Evolutionary conservation across 1,140 invertebrate species (phyloP), one percentile per base, ranked within the genome.

Genomic region (Agrypnia vestita): DNA sequence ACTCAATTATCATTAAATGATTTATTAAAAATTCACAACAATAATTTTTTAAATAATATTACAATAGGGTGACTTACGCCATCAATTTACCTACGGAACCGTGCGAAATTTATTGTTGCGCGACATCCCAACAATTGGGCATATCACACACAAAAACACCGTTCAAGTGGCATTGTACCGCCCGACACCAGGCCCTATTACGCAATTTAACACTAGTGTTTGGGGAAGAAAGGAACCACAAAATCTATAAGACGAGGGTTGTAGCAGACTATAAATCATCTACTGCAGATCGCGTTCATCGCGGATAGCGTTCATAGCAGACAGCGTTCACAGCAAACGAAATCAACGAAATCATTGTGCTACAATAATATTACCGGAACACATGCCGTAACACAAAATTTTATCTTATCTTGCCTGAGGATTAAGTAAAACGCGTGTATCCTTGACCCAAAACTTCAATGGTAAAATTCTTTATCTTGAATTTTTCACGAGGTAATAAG

Each of bases 61-160:
- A 46, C 43, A 67, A 67, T 47, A 44, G 62, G 35, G 62, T 67
- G 62, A 47, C 35, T 35, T 13, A 43, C 44, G 62, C 62, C 62
- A 67, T 47, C 62, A 67, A 67, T 67, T 67, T 67, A 67, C 0
- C 11, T 44, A 47, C 13, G 43, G 62, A 67, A 47, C 62, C 62
- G 62, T 67, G 62, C 44, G 62, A 67, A 67, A 67, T 67, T n/a
- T 44, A 67, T 46, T 67, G 62, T 67, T 21, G 17, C 59, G 59
- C 21, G 59, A 21, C 62, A 12, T 35, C 35, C 3, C 43, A 9
- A 67, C 62, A 67, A 67, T 67, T 67, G 62, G 62, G 25, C 35
- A 44, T 67, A 67, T 67, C 43, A 67, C n/a, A 67, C 62, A 67
- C 62, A 67, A 67, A n/a, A 67, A 67, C 43, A 47, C 43, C n/a